Conservation (phyloP, 2,797 vertebrate genomes). For the Euthynnus affinis region DNA sequence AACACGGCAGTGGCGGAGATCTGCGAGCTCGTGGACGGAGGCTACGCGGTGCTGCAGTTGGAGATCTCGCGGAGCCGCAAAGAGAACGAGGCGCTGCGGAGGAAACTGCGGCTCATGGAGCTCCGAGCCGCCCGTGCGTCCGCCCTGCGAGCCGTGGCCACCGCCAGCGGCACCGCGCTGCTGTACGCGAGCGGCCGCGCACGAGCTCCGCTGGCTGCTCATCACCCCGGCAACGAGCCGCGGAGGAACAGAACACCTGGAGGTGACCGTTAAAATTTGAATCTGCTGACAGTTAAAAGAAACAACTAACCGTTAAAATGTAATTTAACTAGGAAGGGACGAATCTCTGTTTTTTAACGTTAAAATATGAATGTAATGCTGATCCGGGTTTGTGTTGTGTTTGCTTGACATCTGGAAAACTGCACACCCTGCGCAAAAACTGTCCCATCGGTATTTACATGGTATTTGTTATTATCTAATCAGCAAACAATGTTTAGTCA, state of each 20-base stretch:
- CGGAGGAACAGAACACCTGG: background rate
- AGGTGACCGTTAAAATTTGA: background rate
- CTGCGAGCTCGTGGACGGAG: conserved; percentile 84
- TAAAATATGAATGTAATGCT: no score
- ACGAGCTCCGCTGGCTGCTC: no score
- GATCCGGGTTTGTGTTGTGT: background rate
- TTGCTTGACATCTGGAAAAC: background rate
- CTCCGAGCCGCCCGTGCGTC: conserved; percentile 62
- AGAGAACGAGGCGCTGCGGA: conserved; percentile 82
- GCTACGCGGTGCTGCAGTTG: conserved; percentile 76
- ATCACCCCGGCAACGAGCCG: background rate
- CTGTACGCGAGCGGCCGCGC: background rate
- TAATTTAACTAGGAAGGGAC: no score
- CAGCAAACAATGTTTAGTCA: no score
- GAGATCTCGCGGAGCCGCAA: conserved; percentile 83
- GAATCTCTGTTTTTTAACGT: no score
- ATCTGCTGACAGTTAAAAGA: no score
- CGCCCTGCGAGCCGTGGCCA: conserved; percentile 35
- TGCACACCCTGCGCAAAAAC: background rate
- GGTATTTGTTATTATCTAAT: no score
- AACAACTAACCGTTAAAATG: background rate
- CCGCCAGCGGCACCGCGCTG: no score
- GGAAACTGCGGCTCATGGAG: conserved; percentile 84
- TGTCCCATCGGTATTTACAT: no score
- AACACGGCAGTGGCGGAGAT: conserved; percentile 86